Conservation (phyloP, 1,140 invertebrate species). For the Telenomus remus region DNA sequence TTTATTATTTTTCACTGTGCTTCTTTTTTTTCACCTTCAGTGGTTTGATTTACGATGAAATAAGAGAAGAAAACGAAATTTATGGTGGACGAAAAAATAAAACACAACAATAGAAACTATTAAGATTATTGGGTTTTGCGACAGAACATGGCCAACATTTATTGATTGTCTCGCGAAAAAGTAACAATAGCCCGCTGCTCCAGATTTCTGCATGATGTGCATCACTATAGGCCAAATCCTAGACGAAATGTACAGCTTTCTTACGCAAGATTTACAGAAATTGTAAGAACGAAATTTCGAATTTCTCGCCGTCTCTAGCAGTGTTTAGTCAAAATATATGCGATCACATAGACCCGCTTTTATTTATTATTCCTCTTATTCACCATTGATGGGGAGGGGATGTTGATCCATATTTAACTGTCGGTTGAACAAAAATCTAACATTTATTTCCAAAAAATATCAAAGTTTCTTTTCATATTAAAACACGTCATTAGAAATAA, state of each 20-base stretch:
- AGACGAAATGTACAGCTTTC: conserved; percentile 29
- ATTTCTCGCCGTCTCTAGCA: conserved; percentile 10
- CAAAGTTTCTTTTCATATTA: no score
- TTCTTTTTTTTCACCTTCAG: no score
- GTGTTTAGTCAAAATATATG: conserved; percentile 11
- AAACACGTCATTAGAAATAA: no score
- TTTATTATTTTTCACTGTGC: no score
- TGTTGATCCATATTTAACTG: no score
- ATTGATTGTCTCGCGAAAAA: conserved; percentile 33
- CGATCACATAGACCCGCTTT: not conserved
- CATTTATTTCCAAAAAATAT: no score
- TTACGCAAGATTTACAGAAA: conserved; percentile 28
- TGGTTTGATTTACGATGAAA: no score
- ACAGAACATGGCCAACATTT: conserved; percentile 32
- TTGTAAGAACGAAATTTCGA: conserved; percentile 14
- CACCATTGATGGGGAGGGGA: no score
- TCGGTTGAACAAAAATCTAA: no score
- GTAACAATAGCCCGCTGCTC: conserved; percentile 34
- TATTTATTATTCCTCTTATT: not conserved
- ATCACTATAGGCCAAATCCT: conserved; percentile 19
- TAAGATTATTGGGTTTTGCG: conserved; percentile 34
- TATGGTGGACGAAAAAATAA: conserved; percentile 25
- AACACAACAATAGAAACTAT: conserved; percentile 26
- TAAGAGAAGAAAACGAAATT: not conserved
- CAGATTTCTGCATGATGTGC: conserved; percentile 40